phyloP scores from a whole-genome alignment of 2,888 invertebrate species.

The Drosophila kuntzei region DNA sequence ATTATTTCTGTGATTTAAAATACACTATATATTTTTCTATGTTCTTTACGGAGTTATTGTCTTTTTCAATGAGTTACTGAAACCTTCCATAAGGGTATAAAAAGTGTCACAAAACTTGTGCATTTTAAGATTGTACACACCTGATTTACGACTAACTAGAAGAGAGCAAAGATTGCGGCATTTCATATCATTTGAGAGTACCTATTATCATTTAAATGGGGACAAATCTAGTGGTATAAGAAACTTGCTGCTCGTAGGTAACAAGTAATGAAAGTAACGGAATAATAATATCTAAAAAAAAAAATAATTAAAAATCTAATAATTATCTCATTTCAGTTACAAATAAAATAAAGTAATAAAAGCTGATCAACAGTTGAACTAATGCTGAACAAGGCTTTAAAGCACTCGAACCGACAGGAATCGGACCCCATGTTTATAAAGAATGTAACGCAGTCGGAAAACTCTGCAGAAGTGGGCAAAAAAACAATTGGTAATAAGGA shows the following conservation, averaged over 20 bases:
- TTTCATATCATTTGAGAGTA: constrained; percentile 2
- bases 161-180: constrained; percentile 13
- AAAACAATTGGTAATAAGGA: constrained; percentile 26
- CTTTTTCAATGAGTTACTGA: neutral
- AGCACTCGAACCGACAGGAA: constrained; percentile 17
- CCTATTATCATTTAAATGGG: constrained; percentile 10
- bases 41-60: neutral
- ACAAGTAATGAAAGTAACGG: neutral
- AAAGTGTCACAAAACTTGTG: neutral
- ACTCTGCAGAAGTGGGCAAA: constrained; percentile 17
- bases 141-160: constrained; percentile 13
- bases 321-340: constrained; percentile 21
- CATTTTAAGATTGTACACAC: neutral
- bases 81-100: neutral
- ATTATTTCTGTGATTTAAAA: neutral
- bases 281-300: constrained; percentile 1
- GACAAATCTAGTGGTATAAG: constrained; percentile 5
- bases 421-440: constrained; percentile 40
- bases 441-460: constrained; percentile 32
- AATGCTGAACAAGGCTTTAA: constrained; percentile 30
- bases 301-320: neutral
- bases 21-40: too few species aligned
- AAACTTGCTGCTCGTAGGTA: constrained; percentile 11
- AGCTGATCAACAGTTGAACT: constrained; percentile 1
- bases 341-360: too few species aligned